Evolutionary conservation across 2,797 vertebrate species (phyloP), one percentile per base, ranked within the genome.

Genomic region (Acridotheres tristis): DNA sequence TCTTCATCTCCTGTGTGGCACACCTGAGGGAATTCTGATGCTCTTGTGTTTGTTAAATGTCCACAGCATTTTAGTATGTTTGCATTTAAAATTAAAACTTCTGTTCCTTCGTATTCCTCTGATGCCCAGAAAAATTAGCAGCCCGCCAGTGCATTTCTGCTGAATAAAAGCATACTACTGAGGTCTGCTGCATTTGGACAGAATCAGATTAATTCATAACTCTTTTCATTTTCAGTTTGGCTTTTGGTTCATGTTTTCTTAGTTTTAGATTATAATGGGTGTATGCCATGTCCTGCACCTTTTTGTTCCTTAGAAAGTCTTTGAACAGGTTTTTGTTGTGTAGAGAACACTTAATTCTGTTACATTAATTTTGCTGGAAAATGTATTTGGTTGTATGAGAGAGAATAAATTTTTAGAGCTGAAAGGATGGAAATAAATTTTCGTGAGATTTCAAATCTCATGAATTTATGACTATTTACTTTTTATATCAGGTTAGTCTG

Each of bases 111-210:
- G 12, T 42, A n/a, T 54, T 87, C 55, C 21, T 77, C 36, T 38
- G 40, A 69, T 67, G 57, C 30, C 32, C 0, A 3, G 43, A 27
- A 76, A 75, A 88, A 66, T 72, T 58, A 89, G 17, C 47, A 75
- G n/a, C 26, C 17, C 87, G 72, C 32, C 18, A 38, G 8, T 59
- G 48, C 7, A 23, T 67, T 79, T 88, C 29, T 89, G 23, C 53
- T 80, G 51, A 11, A 13, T 15, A 80, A 45, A 66, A 8, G 2
- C 1, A 0, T 23, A 23, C 5, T 63, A 1, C 29, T 84, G 36
- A 67, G 40, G 4, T 81, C 84, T 74, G 30, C 16, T 63, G 5
- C 5, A 13, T 5, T 65, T 82, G 16, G 17, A 16, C 29, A 82
- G 29, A 57, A 45, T 48, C n/a, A 63, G 63, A 71, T 66, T 8